phyloP scores from a whole-genome alignment of 2,113 vertebrate species.

The Plectropomus leopardus region DNA sequence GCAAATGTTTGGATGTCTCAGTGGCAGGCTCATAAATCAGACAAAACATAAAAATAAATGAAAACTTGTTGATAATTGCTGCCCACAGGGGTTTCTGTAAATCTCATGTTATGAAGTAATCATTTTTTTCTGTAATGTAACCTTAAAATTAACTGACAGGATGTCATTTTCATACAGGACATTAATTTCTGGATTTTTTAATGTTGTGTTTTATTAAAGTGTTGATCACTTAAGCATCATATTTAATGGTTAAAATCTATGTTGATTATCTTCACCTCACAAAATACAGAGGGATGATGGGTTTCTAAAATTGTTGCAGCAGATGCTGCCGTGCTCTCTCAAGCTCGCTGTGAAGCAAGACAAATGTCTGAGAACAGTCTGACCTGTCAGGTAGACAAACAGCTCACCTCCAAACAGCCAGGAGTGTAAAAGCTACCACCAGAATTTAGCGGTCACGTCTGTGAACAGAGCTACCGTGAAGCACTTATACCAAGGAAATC shows the following conservation, averaged over 20 bases:
- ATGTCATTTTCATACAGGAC: not conserved
- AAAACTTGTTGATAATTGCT: not conserved
- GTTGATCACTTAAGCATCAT: constrained; percentile 1
- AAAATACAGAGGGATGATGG: not conserved
- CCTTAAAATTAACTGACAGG: constrained; percentile 4
- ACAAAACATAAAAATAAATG: not conserved
- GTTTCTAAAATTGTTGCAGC: constrained; percentile 24
- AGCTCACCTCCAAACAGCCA: constrained; percentile 18
- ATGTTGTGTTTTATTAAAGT: constrained; percentile 15
- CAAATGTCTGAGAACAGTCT: constrained; percentile 58
- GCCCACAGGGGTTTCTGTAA: not conserved
- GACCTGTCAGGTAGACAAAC: constrained; percentile 60
- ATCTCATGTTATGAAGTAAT: not conserved
- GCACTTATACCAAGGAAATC: not conserved
- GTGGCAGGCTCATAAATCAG: not conserved
- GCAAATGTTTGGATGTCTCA: constrained; percentile 6
- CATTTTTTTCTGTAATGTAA: constrained; percentile 5
- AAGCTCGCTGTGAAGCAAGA: constrained; percentile 23
- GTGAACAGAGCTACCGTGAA: not conserved
- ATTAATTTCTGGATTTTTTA: not conserved
- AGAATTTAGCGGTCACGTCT: not conserved
- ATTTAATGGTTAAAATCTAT: constrained; percentile 23
- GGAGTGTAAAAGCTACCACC: constrained; percentile 13
- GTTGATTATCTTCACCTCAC: constrained; percentile 2
- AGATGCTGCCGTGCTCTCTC: constrained; percentile 20